Conservation (phyloP, 2,797 vertebrate species). For the Hoplostethus atlanticus region DNA sequence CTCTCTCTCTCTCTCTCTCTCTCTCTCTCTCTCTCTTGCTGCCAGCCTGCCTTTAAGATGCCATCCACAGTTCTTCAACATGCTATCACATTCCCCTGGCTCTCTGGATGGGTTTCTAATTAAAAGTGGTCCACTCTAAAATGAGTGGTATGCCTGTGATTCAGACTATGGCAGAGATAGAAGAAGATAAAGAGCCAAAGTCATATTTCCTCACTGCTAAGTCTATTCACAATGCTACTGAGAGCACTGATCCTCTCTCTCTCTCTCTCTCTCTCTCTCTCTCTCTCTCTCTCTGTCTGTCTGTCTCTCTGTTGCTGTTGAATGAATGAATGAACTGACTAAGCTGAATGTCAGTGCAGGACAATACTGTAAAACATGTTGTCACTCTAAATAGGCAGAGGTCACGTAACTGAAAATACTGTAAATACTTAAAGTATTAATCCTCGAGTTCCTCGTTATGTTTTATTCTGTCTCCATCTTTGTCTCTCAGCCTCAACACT, state of each 20-base stretch:
- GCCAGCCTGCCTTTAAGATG: neutral
- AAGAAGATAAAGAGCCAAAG: slow-evolving; percentile 75
- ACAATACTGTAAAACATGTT: no score
- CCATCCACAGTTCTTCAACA: slow-evolving; percentile 18
- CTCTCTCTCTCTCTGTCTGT: slow-evolving; percentile 1
- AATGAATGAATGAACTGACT: no score
- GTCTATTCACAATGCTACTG: slow-evolving; percentile 63
- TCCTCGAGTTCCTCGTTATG: no score
- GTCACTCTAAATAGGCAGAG: no score
- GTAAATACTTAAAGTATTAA: no score
- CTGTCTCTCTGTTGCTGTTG: neutral
- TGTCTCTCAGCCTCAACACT: no score
- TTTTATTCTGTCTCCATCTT: no score
- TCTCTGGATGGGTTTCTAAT: slow-evolving; percentile 72
- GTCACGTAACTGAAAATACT: no score
- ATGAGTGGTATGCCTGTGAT: slow-evolving; percentile 67
- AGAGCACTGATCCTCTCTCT: slow-evolving; percentile 51
- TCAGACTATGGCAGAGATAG: slow-evolving; percentile 65
- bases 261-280: slow-evolving; percentile 13
- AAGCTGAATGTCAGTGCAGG: no score
- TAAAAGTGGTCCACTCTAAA: slow-evolving; percentile 73
- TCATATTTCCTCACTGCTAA: slow-evolving; percentile 72
- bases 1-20: slow-evolving; percentile 1
- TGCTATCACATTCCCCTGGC: slow-evolving; percentile 51
- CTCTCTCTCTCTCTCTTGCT: no score